Evolutionary conservation across 1,140 invertebrate genomes (phyloP).

Genomic region (Popillia japonica): DNA sequence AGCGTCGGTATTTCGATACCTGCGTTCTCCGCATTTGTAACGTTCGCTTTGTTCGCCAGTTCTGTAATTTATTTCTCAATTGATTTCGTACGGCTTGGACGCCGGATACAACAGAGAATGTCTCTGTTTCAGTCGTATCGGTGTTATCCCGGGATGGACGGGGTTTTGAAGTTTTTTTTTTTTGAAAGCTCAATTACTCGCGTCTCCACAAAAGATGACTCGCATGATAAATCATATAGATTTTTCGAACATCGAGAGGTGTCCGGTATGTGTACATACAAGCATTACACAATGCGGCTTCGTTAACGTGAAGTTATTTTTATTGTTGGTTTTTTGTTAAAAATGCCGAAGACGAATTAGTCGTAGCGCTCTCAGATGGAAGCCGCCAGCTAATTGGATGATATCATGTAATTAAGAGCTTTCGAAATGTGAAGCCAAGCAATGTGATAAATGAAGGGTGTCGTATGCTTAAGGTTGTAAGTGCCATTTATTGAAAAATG

Average conservation of each 20-base stretch:
- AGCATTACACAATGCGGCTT: neutral
- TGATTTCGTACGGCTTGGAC: neutral
- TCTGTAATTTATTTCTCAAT: constrained; percentile 2
- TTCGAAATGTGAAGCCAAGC: too few relatives aligned
- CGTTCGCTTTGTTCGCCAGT: neutral
- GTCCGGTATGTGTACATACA: neutral
- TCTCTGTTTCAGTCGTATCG: neutral
- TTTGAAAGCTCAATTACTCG: constrained; percentile 3
- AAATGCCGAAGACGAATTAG: too few relatives aligned
- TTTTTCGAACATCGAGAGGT: neutral
- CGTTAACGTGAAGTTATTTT: constrained; percentile 10
- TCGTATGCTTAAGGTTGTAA: too few relatives aligned
- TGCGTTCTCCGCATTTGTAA: neutral
- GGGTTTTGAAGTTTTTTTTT: constrained; percentile 1
- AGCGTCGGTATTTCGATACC: neutral
- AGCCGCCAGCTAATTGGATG: too few relatives aligned
- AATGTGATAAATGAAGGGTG: too few relatives aligned
- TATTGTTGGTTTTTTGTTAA: neutral
- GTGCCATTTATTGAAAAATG: too few relatives aligned
- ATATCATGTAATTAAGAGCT: too few relatives aligned
- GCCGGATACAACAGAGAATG: neutral
- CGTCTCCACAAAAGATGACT: neutral
- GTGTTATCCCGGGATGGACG: neutral
- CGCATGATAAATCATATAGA: neutral
- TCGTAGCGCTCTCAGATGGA: too few relatives aligned